These are phyloP conservation scores for Lithodes maja DNA, from an alignment of 2,888 invertebrate species.

Conservation along the genomic window DNA sequence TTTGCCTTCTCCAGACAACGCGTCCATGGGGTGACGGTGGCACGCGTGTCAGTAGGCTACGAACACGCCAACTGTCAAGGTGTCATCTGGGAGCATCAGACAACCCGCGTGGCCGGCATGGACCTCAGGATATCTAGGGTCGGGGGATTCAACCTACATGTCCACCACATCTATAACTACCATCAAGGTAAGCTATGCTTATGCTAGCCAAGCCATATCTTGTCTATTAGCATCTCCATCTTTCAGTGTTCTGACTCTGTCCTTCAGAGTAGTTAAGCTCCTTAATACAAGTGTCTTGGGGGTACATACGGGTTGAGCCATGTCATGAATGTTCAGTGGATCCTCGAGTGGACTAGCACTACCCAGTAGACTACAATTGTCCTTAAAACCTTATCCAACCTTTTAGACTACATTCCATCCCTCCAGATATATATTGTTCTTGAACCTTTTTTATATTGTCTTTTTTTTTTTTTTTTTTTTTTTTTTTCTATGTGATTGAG, in stretches of 20 bases:
- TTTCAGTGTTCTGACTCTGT: no score
- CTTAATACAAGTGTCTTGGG: background rate
- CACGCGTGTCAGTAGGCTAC: slow-evolving; percentile 85
- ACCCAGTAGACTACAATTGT: no score
- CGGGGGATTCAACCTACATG: slow-evolving; percentile 98
- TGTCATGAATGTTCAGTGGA: no score
- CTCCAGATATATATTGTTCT: no score
- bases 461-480: no score
- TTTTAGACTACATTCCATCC: no score
- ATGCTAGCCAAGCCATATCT: background rate
- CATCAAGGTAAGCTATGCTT: slow-evolving; percentile 82
- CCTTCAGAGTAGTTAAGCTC: no score
- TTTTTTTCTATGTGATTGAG: no score
- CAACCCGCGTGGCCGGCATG: slow-evolving; percentile 94
- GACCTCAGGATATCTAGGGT: slow-evolving; percentile 97
- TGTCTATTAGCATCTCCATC: background rate
- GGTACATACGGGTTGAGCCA: background rate
- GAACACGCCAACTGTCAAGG: slow-evolving; percentile 88
- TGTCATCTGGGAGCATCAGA: slow-evolving; percentile 96
- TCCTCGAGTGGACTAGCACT: no score
- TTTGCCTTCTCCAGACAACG: slow-evolving; percentile 72
- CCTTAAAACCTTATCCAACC: no score
- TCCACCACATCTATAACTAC: slow-evolving; percentile 99
- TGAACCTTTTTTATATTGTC: no score
- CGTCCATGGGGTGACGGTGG: slow-evolving; percentile 76